phyloP scores from a whole-genome alignment of 2,888 invertebrate species.

The Furcula furcula region DNA sequence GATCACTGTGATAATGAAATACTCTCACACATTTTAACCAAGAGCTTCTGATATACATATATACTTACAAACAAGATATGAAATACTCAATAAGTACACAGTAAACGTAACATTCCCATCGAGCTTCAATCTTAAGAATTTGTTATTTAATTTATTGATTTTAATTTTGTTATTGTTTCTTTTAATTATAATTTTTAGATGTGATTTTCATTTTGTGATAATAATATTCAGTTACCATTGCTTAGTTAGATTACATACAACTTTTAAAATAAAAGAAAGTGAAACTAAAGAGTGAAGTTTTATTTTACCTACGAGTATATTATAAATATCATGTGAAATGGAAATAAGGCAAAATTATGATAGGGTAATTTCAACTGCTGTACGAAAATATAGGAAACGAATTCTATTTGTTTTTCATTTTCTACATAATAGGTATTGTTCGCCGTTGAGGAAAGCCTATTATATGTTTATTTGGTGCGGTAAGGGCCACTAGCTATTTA shows the following conservation, averaged over 20 bases:
- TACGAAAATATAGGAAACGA: constrained; percentile 19
- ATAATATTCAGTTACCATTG: constrained; percentile 32
- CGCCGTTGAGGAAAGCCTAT: constrained; percentile 25
- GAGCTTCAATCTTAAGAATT: constrained; percentile 49
- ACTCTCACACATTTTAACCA: constrained; percentile 48
- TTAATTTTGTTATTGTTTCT: constrained; percentile 17
- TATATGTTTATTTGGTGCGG: constrained; percentile 35
- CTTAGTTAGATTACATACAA: constrained; percentile 21
- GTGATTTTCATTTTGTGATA: constrained; percentile 52
- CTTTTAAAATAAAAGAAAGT: constrained; percentile 34
- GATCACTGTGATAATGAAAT: constrained; percentile 53
- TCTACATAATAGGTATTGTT: constrained; percentile 23
- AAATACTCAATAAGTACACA: constrained; percentile 30
- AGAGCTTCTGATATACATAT: constrained; percentile 40
- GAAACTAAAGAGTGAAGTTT: not conserved
- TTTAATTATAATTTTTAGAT: constrained; percentile 28
- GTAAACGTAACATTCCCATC: constrained; percentile 37
- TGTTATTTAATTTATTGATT: constrained; percentile 6
- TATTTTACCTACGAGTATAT: not conserved
- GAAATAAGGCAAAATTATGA: constrained; percentile 12
- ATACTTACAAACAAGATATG: constrained; percentile 43
- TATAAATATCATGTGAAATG: not conserved
- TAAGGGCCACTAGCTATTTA: constrained; percentile 41
- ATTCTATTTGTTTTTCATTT: constrained; percentile 33
- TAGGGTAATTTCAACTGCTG: constrained; percentile 20